phyloP scores from a whole-genome alignment of 2,113 vertebrate species.

The Oncorhynchus masou region DNA sequence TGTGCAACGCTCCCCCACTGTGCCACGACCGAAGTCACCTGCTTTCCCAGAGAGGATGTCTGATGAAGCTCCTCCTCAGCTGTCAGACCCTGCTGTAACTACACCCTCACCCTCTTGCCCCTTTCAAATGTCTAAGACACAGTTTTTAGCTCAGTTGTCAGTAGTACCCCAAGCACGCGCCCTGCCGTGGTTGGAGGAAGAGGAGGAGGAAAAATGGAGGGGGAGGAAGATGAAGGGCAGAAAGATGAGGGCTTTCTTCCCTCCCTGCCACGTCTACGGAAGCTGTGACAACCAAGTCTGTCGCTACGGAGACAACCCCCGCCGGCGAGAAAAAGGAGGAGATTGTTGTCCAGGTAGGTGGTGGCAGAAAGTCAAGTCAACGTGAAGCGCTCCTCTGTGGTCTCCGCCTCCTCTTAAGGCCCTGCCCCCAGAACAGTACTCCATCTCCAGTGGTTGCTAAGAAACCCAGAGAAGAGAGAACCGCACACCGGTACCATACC shows the following conservation, averaged over 20 bases:
- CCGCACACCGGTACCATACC: constrained; percentile 41
- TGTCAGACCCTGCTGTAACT: not conserved
- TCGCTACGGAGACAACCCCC: constrained; percentile 14
- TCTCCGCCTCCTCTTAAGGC: constrained; percentile 44
- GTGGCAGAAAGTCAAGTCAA: not conserved
- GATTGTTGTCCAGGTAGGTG: too few species aligned
- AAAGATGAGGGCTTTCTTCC: not conserved
- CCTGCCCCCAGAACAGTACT: not conserved
- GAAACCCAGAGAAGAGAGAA: constrained; percentile 10
- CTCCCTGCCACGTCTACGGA: constrained; percentile 29
- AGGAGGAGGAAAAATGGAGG: too few species aligned
- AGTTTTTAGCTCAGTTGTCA: constrained; percentile 50
- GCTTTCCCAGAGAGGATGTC: not conserved
- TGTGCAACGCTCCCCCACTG: not conserved
- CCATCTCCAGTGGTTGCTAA: not conserved
- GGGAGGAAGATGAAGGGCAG: not conserved
- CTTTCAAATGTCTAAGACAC: constrained; percentile 41
- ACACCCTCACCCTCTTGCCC: constrained; percentile 4
- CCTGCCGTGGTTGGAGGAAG: not conserved
- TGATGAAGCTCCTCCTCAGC: not conserved
- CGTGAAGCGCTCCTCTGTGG: constrained; percentile 18
- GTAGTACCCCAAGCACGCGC: constrained; percentile 22
- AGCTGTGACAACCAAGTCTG: not conserved
- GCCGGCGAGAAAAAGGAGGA: constrained; percentile 11
- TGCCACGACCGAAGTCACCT: not conserved